A percentile compares a stretch with the other conserved stretches of the same genome.
phyloP scores from a whole-genome alignment of 2,113 vertebrate genomes.

The Numenius arquata region DNA sequence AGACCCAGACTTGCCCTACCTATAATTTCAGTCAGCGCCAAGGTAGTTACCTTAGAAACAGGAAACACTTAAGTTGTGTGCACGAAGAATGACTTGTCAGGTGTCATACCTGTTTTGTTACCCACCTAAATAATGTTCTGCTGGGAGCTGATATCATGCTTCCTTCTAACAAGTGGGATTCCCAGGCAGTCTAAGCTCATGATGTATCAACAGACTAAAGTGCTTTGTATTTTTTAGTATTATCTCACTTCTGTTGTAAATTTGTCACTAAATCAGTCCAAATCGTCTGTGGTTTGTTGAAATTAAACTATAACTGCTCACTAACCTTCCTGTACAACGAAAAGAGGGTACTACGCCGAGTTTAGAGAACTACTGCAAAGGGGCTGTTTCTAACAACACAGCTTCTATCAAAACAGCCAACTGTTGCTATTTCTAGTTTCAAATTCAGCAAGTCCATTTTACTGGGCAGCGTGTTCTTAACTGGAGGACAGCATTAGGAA shows the following conservation, averaged over 20 bases:
- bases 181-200: background rate
- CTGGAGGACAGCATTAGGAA: rapidly evolving
- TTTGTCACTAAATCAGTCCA: background rate
- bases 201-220: rapidly evolving
- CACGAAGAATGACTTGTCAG: background rate
- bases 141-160: background rate
- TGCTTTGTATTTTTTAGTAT: background rate
- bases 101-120: background rate
- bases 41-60: background rate
- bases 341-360: rapidly evolving
- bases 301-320: background rate
- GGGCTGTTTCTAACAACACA: background rate
- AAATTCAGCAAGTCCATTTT: background rate
- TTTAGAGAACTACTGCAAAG: background rate
- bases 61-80: background rate
- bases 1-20: background rate
- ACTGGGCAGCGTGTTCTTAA: background rate
- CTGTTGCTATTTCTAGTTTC: background rate
- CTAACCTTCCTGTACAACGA: rapidly evolving
- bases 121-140: background rate
- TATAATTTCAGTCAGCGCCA: background rate
- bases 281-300: rapidly evolving
- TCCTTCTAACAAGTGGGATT: background rate
- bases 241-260: background rate
- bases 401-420: background rate